Evolutionary conservation across 2,113 vertebrate genomes (phyloP).

Genomic region (Saccopteryx bilineata): DNA sequence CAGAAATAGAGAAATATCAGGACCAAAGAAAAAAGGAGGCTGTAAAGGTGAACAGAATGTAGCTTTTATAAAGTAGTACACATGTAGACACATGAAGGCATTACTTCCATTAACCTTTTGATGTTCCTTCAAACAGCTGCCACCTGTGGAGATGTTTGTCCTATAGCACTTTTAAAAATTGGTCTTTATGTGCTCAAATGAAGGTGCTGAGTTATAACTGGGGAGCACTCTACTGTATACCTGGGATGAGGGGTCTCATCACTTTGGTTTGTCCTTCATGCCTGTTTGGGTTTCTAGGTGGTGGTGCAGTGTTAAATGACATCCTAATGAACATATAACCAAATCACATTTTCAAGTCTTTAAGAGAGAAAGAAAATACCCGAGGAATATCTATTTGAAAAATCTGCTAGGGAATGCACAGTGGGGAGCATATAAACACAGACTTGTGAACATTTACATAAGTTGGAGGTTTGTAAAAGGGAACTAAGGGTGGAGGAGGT

Average conservation of each 20-base stretch:
- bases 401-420: not conserved
- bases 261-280: not conserved
- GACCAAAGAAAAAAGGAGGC: not conserved
- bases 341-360: slow-evolving; percentile 39
- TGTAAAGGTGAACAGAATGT: not conserved
- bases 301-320: not conserved
- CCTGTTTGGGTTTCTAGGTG: not conserved
- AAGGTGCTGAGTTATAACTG: not conserved
- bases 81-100: not conserved
- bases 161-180: not conserved
- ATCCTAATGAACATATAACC: slow-evolving; percentile 18
- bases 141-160: not conserved
- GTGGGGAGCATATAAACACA: slow-evolving; percentile 6
- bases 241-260: not conserved
- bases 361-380: slow-evolving; percentile 8
- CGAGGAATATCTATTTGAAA: slow-evolving; percentile 1
- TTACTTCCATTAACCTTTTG: not conserved
- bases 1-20: slow-evolving; percentile 23
- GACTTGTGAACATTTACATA: slow-evolving; percentile 21
- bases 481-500: not conserved
- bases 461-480: slow-evolving; percentile 60
- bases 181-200: not conserved
- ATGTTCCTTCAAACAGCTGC: slow-evolving; percentile 28
- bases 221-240: not conserved
- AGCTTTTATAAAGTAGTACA: not conserved